Conservation (phyloP, 2,797 vertebrate species). For the Spea hammondii region DNA sequence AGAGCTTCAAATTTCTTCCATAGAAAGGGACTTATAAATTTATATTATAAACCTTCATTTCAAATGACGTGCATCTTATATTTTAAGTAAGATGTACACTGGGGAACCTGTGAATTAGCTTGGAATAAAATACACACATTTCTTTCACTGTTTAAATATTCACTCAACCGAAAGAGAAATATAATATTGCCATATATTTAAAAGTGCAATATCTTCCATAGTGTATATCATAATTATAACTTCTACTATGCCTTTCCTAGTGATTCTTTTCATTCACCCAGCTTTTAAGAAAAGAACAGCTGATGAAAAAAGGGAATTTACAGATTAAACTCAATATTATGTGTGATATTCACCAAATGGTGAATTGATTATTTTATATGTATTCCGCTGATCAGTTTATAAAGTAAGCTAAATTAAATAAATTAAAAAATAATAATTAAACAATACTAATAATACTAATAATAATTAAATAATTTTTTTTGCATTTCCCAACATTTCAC, state of each 20-base stretch:
- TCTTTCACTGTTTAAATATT: not conserved
- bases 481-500: too few species aligned
- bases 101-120: not conserved
- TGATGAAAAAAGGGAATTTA: not conserved
- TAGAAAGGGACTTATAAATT: constrained; percentile 63
- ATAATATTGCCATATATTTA: not conserved
- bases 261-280: too few species aligned
- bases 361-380: too few species aligned
- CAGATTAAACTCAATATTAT: not conserved
- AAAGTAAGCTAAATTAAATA: too few species aligned
- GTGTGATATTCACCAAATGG: too few species aligned
- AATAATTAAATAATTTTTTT: too few species aligned
- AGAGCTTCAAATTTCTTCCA: constrained; percentile 59
- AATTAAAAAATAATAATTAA: too few species aligned
- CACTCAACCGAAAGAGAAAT: not conserved
- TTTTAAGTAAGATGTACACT: constrained; percentile 6
- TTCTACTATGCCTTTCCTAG: too few species aligned
- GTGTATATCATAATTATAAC: too few species aligned
- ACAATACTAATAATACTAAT: too few species aligned
- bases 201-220: not conserved
- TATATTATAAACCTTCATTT: constrained; percentile 56
- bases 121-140: not conserved
- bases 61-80: constrained; percentile 53
- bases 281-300: too few species aligned
- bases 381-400: too few species aligned